Evolutionary conservation across 1,140 invertebrate species (phyloP).

Genomic region (Lanistes nyassanus): DNA sequence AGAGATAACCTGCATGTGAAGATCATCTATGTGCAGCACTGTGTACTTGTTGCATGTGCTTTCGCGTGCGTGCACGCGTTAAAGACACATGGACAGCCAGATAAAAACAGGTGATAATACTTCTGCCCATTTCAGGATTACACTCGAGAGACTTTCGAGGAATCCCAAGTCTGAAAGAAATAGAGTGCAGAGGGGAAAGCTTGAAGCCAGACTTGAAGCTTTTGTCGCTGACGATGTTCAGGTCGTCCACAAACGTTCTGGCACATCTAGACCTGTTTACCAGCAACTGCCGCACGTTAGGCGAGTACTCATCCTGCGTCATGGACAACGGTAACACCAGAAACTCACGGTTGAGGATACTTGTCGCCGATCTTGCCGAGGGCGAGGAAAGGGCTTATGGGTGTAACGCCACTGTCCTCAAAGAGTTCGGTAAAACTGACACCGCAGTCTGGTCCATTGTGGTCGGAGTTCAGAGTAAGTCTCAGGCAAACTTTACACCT

Average conservation of each 20-base stretch:
- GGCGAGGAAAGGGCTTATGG: conserved; percentile 12
- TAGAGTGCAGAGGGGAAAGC: conserved; percentile 14
- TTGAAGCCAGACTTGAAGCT: conserved; percentile 17
- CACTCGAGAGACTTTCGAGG: conserved; percentile 6
- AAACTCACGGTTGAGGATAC: not conserved
- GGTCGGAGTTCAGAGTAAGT: not conserved
- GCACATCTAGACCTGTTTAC: conserved; percentile 8
- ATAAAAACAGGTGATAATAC: not conserved
- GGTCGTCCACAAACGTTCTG: not conserved
- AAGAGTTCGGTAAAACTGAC: conserved; percentile 1
- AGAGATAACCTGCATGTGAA: not conserved
- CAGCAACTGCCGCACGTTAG: conserved; percentile 16
- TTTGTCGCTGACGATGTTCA: not conserved
- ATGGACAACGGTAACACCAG: conserved; percentile 5
- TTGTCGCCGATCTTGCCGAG: conserved; percentile 8
- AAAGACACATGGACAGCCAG: not conserved
- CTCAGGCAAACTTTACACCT: no score
- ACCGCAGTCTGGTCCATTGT: not conserved
- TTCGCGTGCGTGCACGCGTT: not conserved
- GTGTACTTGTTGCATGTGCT: not conserved
- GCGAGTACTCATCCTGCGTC: conserved; percentile 16
- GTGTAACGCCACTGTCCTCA: not conserved
- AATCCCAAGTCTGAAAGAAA: conserved; percentile 20
- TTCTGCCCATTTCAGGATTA: conserved; percentile 1
- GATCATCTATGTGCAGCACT: not conserved